A percentile compares a stretch with the other conserved stretches of the same genome.
Conservation (phyloP, 2,113 vertebrate species). For the Odobenus rosmarus region DNA sequence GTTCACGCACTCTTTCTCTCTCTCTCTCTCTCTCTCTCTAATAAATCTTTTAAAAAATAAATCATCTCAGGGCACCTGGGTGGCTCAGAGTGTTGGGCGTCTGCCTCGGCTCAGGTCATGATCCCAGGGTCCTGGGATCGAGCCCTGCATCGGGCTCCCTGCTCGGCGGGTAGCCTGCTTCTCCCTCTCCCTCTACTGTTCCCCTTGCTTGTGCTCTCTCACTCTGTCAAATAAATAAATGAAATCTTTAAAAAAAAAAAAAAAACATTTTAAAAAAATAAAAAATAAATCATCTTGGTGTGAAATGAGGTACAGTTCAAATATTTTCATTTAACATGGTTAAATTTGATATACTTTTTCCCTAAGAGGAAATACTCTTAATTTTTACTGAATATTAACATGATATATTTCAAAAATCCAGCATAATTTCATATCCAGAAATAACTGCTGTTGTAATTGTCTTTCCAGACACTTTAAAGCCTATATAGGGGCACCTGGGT, state of each 20-base stretch:
- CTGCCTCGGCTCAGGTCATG: too few relatives aligned
- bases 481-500: not conserved
- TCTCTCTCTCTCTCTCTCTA: not conserved
- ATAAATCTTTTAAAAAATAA: not conserved
- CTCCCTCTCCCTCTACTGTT: too few relatives aligned
- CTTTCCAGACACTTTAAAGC: not conserved
- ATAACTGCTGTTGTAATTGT: constrained; percentile 1
- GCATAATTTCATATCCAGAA: constrained; percentile 1
- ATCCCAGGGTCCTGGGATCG: too few relatives aligned
- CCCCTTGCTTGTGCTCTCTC: too few relatives aligned
- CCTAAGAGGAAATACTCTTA: not conserved
- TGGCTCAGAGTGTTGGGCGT: too few relatives aligned
- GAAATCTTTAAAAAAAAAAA: not conserved
- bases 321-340: constrained; percentile 23
- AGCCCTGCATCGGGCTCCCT: too few relatives aligned
- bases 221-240: too few relatives aligned
- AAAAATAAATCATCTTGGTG: not conserved
- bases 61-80: not conserved
- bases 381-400: constrained; percentile 1
- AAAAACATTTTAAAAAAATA: not conserved
- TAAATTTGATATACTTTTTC: not conserved
- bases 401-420: not conserved
- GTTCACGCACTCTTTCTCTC: not conserved
- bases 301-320: not conserved
- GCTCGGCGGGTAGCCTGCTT: too few relatives aligned